Evolutionary conservation across 2,888 invertebrate species (phyloP).

Genomic region (Tetheella fluctuosa): DNA sequence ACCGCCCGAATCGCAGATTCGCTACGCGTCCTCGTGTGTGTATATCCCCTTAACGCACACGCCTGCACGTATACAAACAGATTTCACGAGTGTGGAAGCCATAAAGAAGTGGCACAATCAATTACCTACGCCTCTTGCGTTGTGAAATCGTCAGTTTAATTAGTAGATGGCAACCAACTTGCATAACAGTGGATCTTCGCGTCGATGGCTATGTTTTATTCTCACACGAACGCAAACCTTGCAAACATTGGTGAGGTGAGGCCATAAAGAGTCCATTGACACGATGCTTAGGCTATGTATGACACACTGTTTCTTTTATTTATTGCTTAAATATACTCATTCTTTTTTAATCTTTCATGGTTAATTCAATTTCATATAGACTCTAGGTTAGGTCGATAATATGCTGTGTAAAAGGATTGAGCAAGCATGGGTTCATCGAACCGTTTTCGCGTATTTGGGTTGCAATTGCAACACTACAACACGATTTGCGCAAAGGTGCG

Average conservation of each 20-base stretch:
- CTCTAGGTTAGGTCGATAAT: not conserved
- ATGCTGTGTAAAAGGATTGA: not conserved
- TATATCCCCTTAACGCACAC: constrained; percentile 16
- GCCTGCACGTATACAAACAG: constrained; percentile 44
- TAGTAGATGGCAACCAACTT: constrained; percentile 31
- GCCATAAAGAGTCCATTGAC: constrained; percentile 48
- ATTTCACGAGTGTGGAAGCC: constrained; percentile 44
- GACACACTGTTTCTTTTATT: constrained; percentile 9
- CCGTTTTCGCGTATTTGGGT: constrained; percentile 59
- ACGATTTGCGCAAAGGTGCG: constrained; percentile 55
- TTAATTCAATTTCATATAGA: not conserved
- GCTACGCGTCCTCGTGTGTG: constrained; percentile 35
- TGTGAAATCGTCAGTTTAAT: constrained; percentile 53
- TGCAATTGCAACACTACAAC: constrained; percentile 40
- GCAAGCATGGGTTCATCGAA: constrained; percentile 41
- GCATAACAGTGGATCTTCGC: constrained; percentile 27
- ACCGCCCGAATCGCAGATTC: constrained; percentile 34
- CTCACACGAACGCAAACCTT: constrained; percentile 12
- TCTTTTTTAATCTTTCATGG: not conserved
- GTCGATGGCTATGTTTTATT: constrained; percentile 3
- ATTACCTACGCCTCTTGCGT: constrained; percentile 44
- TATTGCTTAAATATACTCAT: no score
- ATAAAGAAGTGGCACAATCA: constrained; percentile 53
- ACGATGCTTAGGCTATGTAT: constrained; percentile 20
- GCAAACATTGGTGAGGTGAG: constrained; percentile 32